Evolutionary conservation across 2,888 invertebrate species (phyloP).

Genomic region (Heteropelma amictum): DNA sequence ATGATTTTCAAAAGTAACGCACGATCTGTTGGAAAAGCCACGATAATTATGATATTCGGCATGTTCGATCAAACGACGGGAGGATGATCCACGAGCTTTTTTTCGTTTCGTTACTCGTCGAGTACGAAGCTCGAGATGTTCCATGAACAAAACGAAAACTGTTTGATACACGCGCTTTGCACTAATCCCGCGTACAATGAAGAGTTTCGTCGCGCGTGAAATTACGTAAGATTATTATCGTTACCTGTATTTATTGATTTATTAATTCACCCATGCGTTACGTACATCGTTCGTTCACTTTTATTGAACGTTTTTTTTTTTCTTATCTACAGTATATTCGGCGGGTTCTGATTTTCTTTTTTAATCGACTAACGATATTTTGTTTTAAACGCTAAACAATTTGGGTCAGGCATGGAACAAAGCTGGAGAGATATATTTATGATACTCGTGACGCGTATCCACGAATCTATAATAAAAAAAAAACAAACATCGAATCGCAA

Average conservation of each 20-base stretch:
- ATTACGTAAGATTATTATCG: slow-evolving; percentile 37
- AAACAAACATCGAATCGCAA: background rate
- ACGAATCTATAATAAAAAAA: too few species aligned
- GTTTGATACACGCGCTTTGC: background rate
- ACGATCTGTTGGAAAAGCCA: slow-evolving; percentile 37
- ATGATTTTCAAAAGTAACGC: slow-evolving; percentile 39
- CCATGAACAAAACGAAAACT: slow-evolving; percentile 29
- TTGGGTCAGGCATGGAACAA: too few species aligned
- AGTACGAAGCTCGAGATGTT: slow-evolving; percentile 36
- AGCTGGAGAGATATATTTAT: slow-evolving; percentile 6
- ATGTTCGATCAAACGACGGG: slow-evolving; percentile 27
- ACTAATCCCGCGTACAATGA: slow-evolving; percentile 22
- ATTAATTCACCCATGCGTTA: slow-evolving; percentile 33
- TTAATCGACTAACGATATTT: too few species aligned
- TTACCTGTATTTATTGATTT: slow-evolving; percentile 50
- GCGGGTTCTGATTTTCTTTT: background rate
- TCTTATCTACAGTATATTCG: too few species aligned
- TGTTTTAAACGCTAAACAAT: too few species aligned
- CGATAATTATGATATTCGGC: slow-evolving; percentile 32
- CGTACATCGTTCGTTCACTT: background rate
- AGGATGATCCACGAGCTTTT: slow-evolving; percentile 18
- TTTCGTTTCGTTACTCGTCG: slow-evolving; percentile 22
- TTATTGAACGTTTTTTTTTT: slow-evolving; percentile 6
- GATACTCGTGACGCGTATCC: background rate
- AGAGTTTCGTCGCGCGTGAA: slow-evolving; percentile 28